Evolutionary conservation across 2,113 vertebrate genomes (phyloP).

Genomic region (Elanoides forficatus): DNA sequence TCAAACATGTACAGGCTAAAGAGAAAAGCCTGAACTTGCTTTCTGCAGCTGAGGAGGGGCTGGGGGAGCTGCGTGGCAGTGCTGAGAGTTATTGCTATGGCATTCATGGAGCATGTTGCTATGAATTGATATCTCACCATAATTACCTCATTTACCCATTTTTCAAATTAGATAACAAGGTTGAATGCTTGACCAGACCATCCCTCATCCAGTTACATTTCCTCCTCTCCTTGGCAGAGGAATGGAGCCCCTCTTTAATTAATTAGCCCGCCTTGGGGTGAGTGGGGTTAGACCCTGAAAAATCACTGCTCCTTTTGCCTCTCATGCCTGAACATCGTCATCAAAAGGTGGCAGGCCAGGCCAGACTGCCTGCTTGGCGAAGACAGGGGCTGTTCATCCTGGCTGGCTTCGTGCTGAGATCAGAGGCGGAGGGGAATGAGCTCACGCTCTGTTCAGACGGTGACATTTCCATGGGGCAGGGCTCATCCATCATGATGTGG

Average conservation of each 20-base stretch:
- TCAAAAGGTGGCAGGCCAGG: not conserved
- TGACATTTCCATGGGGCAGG: conserved; percentile 53
- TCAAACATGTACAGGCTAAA: not conserved
- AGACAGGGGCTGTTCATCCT: not conserved
- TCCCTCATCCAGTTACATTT: conserved; percentile 24
- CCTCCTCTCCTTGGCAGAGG: not conserved
- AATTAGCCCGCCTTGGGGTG: not conserved
- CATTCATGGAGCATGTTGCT: conserved; percentile 34
- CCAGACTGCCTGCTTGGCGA: not conserved
- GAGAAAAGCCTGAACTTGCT: not conserved
- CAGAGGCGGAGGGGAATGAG: not conserved
- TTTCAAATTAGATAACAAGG: conserved; percentile 61
- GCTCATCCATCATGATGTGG: conserved; percentile 39
- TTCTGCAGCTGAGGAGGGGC: not conserved
- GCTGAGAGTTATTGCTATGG: conserved; percentile 41
- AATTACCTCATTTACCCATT: conserved; percentile 63
- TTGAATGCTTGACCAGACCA: conserved; percentile 1
- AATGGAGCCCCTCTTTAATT: not conserved
- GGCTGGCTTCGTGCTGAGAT: not conserved
- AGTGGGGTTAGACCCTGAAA: not conserved
- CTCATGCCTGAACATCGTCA: not conserved
- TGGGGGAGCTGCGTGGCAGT: not conserved
- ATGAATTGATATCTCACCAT: conserved; percentile 50
- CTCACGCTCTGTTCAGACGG: not conserved
- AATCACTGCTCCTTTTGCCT: not conserved